These are phyloP conservation scores for Dendrolimus houi DNA, from an alignment of 2,888 invertebrate genomes.

Conservation along the genomic window DNA sequence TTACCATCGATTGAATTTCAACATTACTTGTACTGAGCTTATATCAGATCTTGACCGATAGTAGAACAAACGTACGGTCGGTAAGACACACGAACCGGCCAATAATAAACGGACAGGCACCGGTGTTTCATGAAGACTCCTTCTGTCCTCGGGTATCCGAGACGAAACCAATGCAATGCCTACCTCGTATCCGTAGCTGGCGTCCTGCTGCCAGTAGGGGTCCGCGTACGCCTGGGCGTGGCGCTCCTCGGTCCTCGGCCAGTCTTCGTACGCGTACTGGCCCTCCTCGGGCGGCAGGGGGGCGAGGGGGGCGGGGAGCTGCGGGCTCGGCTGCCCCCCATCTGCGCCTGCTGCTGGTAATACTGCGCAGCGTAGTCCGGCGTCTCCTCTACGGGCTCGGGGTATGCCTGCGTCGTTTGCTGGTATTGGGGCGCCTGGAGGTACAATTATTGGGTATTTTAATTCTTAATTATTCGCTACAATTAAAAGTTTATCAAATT, in stretches of 20 bases:
- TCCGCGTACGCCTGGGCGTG: conserved; percentile 31
- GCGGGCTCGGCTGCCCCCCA: conserved; percentile 4
- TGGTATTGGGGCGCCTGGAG: conserved; percentile 27
- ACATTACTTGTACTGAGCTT: no score
- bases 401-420: conserved; percentile 19
- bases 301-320: conserved; percentile 7
- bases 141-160: background rate
- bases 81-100: no score
- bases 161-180: conserved; percentile 9
- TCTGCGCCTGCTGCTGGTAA: conserved; percentile 18
- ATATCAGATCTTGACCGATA: no score
- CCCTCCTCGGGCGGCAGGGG: conserved; percentile 7
- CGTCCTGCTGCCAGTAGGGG: conserved; percentile 41
- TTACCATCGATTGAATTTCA: no score
- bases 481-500: no score
- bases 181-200: conserved; percentile 42
- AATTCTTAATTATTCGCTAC: no score
- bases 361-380: conserved; percentile 30
- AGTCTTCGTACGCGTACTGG: conserved; percentile 16
- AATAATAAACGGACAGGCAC: no score
- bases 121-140: no score
- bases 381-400: conserved; percentile 22
- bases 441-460: no score
- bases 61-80: no score
- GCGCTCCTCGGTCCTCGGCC: conserved; percentile 23